Conservation (phyloP, 2,797 vertebrate species). For the Cottoperca gobio region DNA sequence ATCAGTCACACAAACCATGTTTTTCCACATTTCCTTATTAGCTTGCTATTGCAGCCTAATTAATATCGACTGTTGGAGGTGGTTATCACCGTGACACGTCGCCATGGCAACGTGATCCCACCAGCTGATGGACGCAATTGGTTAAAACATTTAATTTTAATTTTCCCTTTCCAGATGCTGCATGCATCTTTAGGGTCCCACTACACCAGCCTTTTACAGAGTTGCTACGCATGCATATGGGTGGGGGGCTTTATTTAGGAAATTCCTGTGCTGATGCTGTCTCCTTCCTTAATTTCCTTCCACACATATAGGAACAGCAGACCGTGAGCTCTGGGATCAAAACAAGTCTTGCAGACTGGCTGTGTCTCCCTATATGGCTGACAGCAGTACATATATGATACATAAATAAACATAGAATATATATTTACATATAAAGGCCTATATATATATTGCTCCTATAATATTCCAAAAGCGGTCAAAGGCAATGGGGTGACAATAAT, state of each 20-base stretch:
- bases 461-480: not conserved
- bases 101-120: conserved; percentile 74
- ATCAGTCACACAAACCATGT: not conserved
- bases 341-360: conserved; percentile 37
- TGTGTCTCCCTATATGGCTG: not conserved
- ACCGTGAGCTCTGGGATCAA: conserved; percentile 11
- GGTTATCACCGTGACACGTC: conserved; percentile 56
- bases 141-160: too few species aligned
- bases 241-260: conserved; percentile 23
- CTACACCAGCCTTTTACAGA: not conserved
- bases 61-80: conserved; percentile 45
- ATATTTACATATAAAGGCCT: too few species aligned
- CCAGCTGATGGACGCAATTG: conserved; percentile 20
- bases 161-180: conserved; percentile 16
- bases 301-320: conserved; percentile 10
- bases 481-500: not conserved
- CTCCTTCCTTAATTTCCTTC: conserved; percentile 27
- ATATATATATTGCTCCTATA: too few species aligned
- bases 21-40: not conserved
- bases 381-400: not conserved
- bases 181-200: conserved; percentile 10
- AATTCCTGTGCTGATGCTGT: conserved; percentile 50
- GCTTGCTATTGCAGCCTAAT: conserved; percentile 36
- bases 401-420: not conserved
- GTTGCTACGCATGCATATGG: not conserved